phyloP scores from a whole-genome alignment of 2,888 invertebrate genomes.

The Apomyelois bistriatella region DNA sequence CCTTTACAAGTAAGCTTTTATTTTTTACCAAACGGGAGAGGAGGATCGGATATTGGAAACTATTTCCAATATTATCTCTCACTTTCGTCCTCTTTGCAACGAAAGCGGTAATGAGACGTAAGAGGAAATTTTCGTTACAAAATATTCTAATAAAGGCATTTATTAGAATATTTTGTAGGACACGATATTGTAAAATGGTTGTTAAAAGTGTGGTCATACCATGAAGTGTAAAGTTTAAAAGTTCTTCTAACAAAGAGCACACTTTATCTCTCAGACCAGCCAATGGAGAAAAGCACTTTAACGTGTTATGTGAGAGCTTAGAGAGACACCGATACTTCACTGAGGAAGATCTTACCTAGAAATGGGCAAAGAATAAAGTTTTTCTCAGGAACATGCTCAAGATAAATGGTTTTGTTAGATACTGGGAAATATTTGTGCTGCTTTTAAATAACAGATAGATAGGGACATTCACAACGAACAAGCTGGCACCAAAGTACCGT shows the following conservation, averaged over 20 bases:
- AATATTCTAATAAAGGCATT: too few relatives aligned
- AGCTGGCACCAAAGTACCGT: too few relatives aligned
- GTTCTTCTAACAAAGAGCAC: not conserved
- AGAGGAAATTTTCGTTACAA: not conserved
- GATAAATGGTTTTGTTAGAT: not conserved
- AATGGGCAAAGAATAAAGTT: slow-evolving; percentile 8
- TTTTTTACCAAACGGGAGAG: slow-evolving; percentile 1
- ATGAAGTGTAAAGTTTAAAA: not conserved
- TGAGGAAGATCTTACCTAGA: not conserved
- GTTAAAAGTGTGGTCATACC: too few relatives aligned
- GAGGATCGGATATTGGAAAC: not conserved
- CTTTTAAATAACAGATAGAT: too few relatives aligned
- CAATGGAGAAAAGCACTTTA: slow-evolving; percentile 5
- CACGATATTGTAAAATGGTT: not conserved
- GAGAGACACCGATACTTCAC: slow-evolving; percentile 3
- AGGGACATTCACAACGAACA: too few relatives aligned
- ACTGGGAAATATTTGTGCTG: not conserved
- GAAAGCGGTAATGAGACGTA: slow-evolving; percentile 1
- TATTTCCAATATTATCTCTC: slow-evolving; percentile 4
- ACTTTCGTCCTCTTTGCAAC: not conserved
- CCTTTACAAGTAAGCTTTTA: not conserved
- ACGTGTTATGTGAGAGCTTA: slow-evolving; percentile 9
- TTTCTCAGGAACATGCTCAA: not conserved
- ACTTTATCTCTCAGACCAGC: slow-evolving; percentile 2
- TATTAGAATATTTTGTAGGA: not conserved